Percentiles rank a stretch among this genome's conserved stretches.
Conservation (phyloP, 2,888 invertebrate genomes). For the Caenorhabditis sp. region DNA sequence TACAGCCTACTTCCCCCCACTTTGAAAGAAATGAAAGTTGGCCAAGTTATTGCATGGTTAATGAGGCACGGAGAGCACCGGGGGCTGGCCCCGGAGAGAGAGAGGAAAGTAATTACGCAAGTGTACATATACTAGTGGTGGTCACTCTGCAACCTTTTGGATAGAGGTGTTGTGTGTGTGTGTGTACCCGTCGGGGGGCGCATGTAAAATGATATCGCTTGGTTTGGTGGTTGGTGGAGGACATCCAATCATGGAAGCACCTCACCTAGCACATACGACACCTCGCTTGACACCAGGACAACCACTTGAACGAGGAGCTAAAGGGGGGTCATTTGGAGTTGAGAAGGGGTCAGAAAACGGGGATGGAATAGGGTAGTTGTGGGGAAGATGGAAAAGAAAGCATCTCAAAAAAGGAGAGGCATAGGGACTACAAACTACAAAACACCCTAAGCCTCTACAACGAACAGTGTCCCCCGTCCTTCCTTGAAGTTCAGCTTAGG, state of each 20-base stretch:
- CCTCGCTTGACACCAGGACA: constrained; percentile 26
- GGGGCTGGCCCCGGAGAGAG: neutral
- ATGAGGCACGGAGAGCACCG: constrained; percentile 42
- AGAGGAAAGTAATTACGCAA: constrained; percentile 61
- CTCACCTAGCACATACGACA: too few species aligned
- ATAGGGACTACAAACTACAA: too few species aligned
- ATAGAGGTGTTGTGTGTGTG: constrained; percentile 25
- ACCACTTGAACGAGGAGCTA: neutral
- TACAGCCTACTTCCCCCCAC: neutral
- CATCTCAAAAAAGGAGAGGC: too few species aligned
- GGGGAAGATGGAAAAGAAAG: neutral
- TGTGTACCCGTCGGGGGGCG: too few species aligned
- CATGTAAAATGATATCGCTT: constrained; percentile 53
- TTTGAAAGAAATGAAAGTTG: neutral
- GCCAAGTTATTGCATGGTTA: constrained; percentile 58
- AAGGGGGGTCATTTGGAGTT: neutral
- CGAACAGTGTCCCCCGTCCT: too few species aligned
- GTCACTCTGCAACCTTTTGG: neutral
- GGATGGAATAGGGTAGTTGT: too few species aligned
- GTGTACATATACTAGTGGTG: constrained; percentile 37
- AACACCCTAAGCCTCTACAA: too few species aligned
- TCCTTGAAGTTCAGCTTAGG: too few species aligned
- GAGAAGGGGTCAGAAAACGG: too few species aligned
- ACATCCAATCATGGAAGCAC: constrained; percentile 57
- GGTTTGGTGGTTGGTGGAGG: neutral